phyloP scores from a whole-genome alignment of 2,888 invertebrate genomes.

The Phengaris alcon region DNA sequence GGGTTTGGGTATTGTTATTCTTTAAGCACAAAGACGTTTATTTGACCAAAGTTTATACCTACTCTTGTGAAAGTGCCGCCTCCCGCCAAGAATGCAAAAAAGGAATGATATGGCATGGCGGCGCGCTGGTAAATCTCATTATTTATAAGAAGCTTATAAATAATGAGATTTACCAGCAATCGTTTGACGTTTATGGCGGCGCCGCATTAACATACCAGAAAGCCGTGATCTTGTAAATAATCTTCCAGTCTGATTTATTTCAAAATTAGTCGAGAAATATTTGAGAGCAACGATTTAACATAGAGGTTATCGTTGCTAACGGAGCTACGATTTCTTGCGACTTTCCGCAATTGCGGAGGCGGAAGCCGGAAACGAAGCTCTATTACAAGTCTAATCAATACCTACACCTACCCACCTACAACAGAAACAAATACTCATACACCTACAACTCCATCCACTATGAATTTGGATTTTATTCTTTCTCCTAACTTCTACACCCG shows the following conservation, averaged over 20 bases:
- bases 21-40: too few species aligned
- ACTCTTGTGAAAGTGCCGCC: neutral
- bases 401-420: too few species aligned
- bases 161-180: conserved; percentile 7
- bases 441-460: too few species aligned
- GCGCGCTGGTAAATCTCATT: too few species aligned
- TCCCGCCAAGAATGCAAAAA: neutral
- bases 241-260: neutral
- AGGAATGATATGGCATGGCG: neutral
- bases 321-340: too few species aligned
- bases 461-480: too few species aligned
- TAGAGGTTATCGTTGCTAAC: neutral
- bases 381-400: too few species aligned
- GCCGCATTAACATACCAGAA: neutral
- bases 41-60: neutral
- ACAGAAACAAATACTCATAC: too few species aligned
- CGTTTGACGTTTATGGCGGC: neutral
- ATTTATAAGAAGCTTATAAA: neutral
- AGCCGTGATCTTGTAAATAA: neutral
- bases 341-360: too few species aligned
- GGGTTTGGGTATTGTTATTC: too few species aligned
- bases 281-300: neutral
- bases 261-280: neutral
- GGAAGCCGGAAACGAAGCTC: too few species aligned
- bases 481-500: too few species aligned